phyloP scores from a whole-genome alignment of 2,797 vertebrate species.

The Coracias cyanogaster region DNA sequence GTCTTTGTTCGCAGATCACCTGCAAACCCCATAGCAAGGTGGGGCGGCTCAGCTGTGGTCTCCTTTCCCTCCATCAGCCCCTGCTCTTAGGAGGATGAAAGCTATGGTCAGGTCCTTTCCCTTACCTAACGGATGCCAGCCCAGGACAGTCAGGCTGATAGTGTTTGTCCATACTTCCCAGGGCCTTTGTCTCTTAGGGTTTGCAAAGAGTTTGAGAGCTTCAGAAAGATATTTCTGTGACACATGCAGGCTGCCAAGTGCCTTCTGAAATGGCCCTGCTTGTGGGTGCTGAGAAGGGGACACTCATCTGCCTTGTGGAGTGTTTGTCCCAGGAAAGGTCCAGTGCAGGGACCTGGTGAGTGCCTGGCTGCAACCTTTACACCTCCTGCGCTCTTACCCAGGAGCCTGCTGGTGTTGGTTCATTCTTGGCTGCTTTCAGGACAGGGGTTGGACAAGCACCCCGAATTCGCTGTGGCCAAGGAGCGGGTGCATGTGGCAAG shows the following conservation, averaged over 20 bases:
- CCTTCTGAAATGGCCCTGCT: background rate
- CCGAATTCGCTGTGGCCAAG: rapidly evolving
- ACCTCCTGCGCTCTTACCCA: background rate
- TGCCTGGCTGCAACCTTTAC: background rate
- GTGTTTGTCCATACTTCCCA: background rate
- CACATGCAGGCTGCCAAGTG: background rate
- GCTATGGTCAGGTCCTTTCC: background rate
- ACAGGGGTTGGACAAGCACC: background rate
- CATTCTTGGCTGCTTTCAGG: background rate
- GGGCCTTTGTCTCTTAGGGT: background rate
- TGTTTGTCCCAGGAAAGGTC: background rate
- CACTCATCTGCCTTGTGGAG: background rate
- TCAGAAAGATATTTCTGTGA: background rate
- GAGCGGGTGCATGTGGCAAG: rapidly evolving
- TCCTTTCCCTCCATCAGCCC: background rate
- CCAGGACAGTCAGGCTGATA: background rate
- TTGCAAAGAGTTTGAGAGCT: background rate
- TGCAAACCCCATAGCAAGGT: background rate
- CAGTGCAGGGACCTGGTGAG: background rate
- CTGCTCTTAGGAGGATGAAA: background rate
- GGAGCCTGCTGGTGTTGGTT: background rate
- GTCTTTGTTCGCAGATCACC: slow-evolving; percentile 6
- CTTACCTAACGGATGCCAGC: background rate
- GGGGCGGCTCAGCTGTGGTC: background rate
- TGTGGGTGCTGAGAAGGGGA: background rate